Conservation (phyloP, 1,140 invertebrate species). For the Drosophila aff. region DNA sequence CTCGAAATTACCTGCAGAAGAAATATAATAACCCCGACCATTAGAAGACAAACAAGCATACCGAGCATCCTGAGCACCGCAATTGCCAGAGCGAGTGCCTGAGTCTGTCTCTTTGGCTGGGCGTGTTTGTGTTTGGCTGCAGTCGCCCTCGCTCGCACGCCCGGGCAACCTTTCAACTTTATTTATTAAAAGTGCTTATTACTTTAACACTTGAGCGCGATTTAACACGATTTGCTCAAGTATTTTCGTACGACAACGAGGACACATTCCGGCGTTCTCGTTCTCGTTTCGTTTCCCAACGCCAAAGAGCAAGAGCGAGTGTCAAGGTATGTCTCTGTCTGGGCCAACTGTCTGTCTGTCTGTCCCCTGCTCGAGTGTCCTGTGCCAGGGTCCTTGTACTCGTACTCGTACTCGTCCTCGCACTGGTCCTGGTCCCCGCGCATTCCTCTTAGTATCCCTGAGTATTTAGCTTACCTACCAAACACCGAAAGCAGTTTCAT, state of each 20-base stretch:
- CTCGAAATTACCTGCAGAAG: constrained; percentile 34
- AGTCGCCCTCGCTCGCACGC: constrained; percentile 15
- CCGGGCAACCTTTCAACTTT: constrained; percentile 64
- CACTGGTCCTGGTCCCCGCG: neutral
- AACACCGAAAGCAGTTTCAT: constrained; percentile 67
- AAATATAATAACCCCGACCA: constrained; percentile 42
- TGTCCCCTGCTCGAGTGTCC: constrained; percentile 23
- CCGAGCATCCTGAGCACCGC: constrained; percentile 27
- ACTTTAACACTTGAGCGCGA: constrained; percentile 82
- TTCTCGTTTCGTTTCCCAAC: constrained; percentile 10
- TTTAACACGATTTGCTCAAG: constrained; percentile 83
- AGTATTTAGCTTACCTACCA: constrained; percentile 73
- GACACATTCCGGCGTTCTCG: constrained; percentile 51
- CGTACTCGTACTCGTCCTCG: constrained; percentile 12
- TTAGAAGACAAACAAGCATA: constrained; percentile 41
- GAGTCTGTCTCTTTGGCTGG: constrained; percentile 19
- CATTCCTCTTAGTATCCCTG: constrained; percentile 40
- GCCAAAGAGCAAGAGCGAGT: constrained; percentile 45
- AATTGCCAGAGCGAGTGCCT: constrained; percentile 22
- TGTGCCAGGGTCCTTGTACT: constrained; percentile 29
- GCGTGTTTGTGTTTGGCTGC: constrained; percentile 39
- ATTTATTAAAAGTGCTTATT: constrained; percentile 84
- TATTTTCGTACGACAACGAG: constrained; percentile 74
- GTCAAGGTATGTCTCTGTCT: constrained; percentile 63
- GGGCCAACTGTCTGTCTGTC: constrained; percentile 39